phyloP scores from a whole-genome alignment of 1,140 invertebrate genomes.

The Protaetia brevitarsis region DNA sequence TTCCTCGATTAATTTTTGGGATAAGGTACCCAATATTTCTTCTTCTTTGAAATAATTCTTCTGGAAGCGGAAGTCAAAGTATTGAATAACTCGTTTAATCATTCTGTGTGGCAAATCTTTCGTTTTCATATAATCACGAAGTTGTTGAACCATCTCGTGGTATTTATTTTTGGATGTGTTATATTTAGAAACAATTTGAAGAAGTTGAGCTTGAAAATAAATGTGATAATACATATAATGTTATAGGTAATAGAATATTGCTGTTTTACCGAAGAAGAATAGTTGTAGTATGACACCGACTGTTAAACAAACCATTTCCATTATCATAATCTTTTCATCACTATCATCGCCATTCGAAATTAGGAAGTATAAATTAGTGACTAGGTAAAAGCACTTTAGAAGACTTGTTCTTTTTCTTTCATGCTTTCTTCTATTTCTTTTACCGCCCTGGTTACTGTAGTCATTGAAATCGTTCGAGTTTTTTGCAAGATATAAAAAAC shows the following conservation, averaged over 20 bases:
- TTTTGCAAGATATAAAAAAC: not conserved
- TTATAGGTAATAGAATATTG: not conserved
- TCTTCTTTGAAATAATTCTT: slow-evolving; percentile 36
- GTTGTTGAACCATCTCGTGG: slow-evolving; percentile 30
- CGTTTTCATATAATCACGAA: slow-evolving; percentile 32
- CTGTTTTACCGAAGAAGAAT: slow-evolving; percentile 7
- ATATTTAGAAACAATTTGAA: not conserved
- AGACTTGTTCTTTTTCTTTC: not conserved
- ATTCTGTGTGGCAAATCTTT: slow-evolving; percentile 33
- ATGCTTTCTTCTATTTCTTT: no score
- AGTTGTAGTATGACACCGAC: slow-evolving; percentile 9
- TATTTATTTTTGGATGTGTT: slow-evolving; percentile 27
- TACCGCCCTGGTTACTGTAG: no score
- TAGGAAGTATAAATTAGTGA: slow-evolving; percentile 7
- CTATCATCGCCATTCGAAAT: not conserved
- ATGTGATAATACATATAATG: not conserved
- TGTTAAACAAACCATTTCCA: not conserved
- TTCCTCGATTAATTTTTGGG: slow-evolving; percentile 27
- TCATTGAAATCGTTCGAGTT: no score
- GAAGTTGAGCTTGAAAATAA: not conserved
- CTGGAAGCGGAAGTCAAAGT: slow-evolving; percentile 40
- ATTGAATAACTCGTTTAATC: slow-evolving; percentile 28
- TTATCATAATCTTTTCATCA: not conserved
- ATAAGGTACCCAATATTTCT: slow-evolving; percentile 29
- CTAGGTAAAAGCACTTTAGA: not conserved